Evolutionary conservation across 2,113 vertebrate species (phyloP).

Genomic region (Dromaius novaehollandiae): DNA sequence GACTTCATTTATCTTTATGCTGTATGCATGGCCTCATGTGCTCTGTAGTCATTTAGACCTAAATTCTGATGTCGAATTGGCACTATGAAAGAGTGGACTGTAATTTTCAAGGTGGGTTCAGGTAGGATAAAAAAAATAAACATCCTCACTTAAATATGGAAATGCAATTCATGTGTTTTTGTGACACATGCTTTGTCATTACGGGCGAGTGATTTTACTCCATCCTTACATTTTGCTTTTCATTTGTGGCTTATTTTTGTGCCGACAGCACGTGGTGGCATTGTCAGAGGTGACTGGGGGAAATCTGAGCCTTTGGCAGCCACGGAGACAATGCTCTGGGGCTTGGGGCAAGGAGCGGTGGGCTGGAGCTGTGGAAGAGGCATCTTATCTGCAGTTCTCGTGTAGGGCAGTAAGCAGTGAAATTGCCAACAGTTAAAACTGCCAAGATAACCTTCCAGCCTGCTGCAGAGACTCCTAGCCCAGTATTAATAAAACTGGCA

Average conservation of each 20-base stretch:
- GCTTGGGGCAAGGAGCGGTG: fast-evolving
- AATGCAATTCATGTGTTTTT: neutral
- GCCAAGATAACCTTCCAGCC: neutral
- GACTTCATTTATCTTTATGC: conserved; percentile 51
- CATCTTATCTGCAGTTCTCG: neutral
- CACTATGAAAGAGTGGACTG: neutral
- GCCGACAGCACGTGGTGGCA: fast-evolving
- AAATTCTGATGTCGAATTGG: neutral
- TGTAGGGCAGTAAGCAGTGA: neutral
- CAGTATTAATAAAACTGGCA: fast-evolving
- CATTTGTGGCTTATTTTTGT: neutral
- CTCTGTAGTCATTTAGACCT: neutral
- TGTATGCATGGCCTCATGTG: neutral
- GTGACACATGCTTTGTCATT: neutral
- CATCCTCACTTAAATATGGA: neutral
- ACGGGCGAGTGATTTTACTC: neutral
- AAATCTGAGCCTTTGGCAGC: neutral
- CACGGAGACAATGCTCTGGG: fast-evolving
- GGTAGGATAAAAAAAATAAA: neutral
- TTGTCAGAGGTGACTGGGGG: fast-evolving
- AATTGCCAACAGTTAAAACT: neutral
- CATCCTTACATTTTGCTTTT: neutral
- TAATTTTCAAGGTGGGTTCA: conserved; percentile 29
- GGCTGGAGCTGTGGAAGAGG: neutral
- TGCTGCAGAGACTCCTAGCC: neutral